phyloP scores from a whole-genome alignment of 2,888 invertebrate species.

The Drosophila gaucha region DNA sequence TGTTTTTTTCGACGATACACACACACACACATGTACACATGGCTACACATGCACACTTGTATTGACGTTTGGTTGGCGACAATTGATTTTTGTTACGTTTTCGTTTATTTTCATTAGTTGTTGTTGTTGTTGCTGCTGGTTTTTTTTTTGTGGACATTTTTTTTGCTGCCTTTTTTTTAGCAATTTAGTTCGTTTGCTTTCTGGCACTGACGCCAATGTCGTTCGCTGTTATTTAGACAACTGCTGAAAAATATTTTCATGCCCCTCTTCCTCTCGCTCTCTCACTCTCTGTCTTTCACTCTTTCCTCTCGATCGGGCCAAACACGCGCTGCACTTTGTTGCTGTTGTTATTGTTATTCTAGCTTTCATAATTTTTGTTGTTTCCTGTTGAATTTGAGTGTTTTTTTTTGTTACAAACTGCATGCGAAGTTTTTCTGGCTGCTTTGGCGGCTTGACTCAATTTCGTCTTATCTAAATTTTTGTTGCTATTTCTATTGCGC shows the following conservation, averaged over 20 bases:
- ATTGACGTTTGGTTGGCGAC: constrained; percentile 80
- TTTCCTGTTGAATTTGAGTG: constrained; percentile 34
- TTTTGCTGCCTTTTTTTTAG: constrained; percentile 63
- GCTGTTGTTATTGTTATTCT: constrained; percentile 25
- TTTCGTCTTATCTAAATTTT: constrained; percentile 77
- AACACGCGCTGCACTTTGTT: constrained; percentile 73
- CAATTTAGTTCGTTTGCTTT: constrained; percentile 81
- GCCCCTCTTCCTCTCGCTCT: constrained; percentile 21
- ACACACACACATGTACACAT: constrained; percentile 5
- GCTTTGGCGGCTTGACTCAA: constrained; percentile 76
- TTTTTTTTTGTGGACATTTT: constrained; percentile 61
- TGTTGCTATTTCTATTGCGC: constrained; percentile 30
- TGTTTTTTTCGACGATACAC: constrained; percentile 69
- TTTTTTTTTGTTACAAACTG: constrained; percentile 41
- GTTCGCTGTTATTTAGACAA: constrained; percentile 75
- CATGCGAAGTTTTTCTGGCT: constrained; percentile 61
- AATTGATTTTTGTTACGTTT: constrained; percentile 80
- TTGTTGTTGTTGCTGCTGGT: constrained; percentile 39
- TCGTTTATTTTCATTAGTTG: constrained; percentile 76
- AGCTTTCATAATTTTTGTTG: constrained; percentile 51
- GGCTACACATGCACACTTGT: constrained; percentile 60
- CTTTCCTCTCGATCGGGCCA: constrained; percentile 57
- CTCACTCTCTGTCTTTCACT: constrained; percentile 10
- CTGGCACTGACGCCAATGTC: constrained; percentile 58
- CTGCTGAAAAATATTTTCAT: constrained; percentile 75